Base-by-base conservation (phyloP, 1,140 invertebrate genomes). In the Nebria ingens region DNA sequence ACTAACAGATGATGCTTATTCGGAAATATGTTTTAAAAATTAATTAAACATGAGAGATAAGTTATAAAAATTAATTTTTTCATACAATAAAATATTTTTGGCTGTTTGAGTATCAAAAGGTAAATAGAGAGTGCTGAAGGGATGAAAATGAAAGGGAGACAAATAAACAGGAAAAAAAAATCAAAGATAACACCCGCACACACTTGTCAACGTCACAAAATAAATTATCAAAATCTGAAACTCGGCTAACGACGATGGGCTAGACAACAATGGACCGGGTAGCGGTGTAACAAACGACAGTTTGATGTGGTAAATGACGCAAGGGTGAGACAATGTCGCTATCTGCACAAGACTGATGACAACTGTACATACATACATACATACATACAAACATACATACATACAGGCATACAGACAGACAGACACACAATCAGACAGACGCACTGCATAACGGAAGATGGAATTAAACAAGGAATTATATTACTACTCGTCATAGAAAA, bases 301-400 rank as follows among this genome's bases (percentile, higher is more conserved):
- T 66, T 66, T 66, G 65, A 66, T 66, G 65, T 58, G 63, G 57
- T 66, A 64, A 66, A 66, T 66, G 65, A 66, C 51, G 63, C 63
- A 66, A 65, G 65, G 62, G 65, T 65, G 65, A 66, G 65, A 66
- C 65, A 66, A 66, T 66, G 65, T 60, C 62, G 59, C 60, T 65
- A 65, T 66, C 63, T 62, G 51, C 40, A 38, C 51, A 66, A 64
- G 64, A 66, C 60, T 62, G 63, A 66, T 66, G 64, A 66, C 60
- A 59, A 61, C 55, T 63, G 25, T 34, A n/a, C n/a, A n/a, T n/a
- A n/a, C n/a, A n/a, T n/a, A n/a, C n/a, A n/a, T n/a, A n/a, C n/a
- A n/a, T n/a, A n/a, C n/a, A n/a, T n/a, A n/a, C n/a, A n/a, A n/a
- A n/a, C n/a, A n/a, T n/a, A n/a, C n/a, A n/a, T n/a, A n/a, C n/a